Base-by-base conservation (phyloP, 30 jellyfish, hydroid and myxozoan species). In the Turritopsis dohrnii region DNA sequence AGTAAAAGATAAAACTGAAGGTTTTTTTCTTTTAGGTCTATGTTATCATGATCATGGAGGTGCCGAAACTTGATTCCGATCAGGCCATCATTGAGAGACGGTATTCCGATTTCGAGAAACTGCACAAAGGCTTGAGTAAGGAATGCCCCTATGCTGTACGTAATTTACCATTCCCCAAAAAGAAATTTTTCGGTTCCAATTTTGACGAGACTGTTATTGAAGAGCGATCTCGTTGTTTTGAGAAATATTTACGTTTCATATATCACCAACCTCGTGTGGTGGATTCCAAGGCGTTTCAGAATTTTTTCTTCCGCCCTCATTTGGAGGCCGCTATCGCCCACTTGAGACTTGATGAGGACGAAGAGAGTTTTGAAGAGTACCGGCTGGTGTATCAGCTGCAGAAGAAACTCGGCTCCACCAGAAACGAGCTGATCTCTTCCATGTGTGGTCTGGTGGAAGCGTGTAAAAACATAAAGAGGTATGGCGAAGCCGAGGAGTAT, bases 11-110 rank as follows among this genome's bases (percentile, higher is more conserved):
- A n/a, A n/a, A n/a, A n/a, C n/a, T n/a, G n/a, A n/a, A 1, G 0
- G 18, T 60, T 24, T 29, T 74, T 19, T 74, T 76, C 16, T 83
- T 60, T 52, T 76, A 92, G 98, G 83, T 83, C 21, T 93, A 93
- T 66, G 82, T 95, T 28, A 79, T 93, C 29, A 81, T 88, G 25
- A 86, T 93, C 0, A 84, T 93, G 98, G 96, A 93, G 72, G 96
- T 76, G 25, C 90, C 95, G 53, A 86, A 81, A 73, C 76, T 88
- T 76, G 98, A 93, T 85, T 65, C 94, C 17, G 96, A 93, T 72
- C 90, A 83, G 79, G 96, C 96, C 21, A 82, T 88, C 52, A 88
- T 93, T 28, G 98, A 93, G 31, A 77, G 98, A 25, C 89, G 98
- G 19, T 93, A 79, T 83, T 80, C 88, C 66, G 96, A 93, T 71